phyloP scores from a whole-genome alignment of 1,140 invertebrate genomes.

The Drosophila nigromelanica region DNA sequence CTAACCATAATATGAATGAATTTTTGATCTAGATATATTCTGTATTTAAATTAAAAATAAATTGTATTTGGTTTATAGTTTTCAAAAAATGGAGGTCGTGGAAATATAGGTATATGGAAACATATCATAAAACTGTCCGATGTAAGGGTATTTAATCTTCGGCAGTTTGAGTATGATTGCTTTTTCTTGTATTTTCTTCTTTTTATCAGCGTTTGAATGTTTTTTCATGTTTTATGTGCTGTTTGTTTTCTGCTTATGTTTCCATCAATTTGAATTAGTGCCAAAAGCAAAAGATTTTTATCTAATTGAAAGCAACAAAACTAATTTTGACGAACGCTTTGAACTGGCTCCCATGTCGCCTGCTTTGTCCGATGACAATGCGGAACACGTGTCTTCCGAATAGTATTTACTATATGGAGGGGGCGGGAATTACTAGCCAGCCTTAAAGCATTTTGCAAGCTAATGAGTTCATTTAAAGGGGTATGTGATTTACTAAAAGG shows the following conservation, averaged over 20 bases:
- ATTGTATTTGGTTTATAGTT: too few relatives aligned
- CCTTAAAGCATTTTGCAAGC: too few relatives aligned
- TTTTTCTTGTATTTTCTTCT: neutral
- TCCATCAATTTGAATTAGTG: slow-evolving; percentile 44
- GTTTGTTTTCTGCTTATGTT: slow-evolving; percentile 31
- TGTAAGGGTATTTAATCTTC: neutral
- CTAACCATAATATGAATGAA: too few relatives aligned
- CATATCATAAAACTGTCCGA: too few relatives aligned
- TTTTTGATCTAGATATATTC: too few relatives aligned
- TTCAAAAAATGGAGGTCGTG: too few relatives aligned
- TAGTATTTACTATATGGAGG: too few relatives aligned
- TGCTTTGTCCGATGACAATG: slow-evolving; percentile 8
- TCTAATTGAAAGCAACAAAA: slow-evolving; percentile 43
- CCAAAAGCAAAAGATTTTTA: slow-evolving; percentile 12
- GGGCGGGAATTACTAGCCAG: too few relatives aligned
- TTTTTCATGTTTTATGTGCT: slow-evolving; percentile 24
- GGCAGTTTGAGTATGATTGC: neutral
- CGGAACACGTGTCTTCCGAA: slow-evolving; percentile 15
- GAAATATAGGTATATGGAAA: too few relatives aligned
- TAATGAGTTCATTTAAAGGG: too few relatives aligned
- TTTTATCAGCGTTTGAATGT: neutral
- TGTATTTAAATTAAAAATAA: too few relatives aligned
- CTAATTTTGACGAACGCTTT: slow-evolving; percentile 38
- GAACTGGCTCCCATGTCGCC: slow-evolving; percentile 15
- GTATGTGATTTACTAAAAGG: too few relatives aligned